phyloP scores from a whole-genome alignment of 2,113 vertebrate genomes.

The Trogon surrucura region DNA sequence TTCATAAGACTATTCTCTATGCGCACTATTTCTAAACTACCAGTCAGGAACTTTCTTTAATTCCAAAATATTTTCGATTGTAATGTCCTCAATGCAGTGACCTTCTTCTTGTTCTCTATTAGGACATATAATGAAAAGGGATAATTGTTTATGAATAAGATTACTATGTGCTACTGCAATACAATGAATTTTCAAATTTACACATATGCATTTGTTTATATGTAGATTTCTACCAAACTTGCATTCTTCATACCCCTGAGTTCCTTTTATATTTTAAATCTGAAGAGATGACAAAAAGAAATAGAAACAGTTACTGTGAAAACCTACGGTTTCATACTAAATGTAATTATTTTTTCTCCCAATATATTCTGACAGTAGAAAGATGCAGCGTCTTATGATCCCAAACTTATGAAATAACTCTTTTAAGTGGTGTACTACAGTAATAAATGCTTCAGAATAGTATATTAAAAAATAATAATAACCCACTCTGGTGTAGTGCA shows the following conservation, averaged over 20 bases:
- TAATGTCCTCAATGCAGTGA: neutral
- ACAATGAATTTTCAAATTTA: neutral
- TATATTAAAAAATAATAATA: neutral
- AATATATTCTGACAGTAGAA: neutral
- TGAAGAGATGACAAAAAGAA: neutral
- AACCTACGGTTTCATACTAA: neutral
- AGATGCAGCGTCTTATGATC: neutral
- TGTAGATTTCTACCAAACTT: neutral
- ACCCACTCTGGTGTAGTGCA: neutral
- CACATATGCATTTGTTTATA: neutral
- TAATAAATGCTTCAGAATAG: neutral
- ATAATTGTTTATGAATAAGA: neutral
- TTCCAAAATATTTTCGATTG: neutral
- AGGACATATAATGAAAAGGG: neutral
- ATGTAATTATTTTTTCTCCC: neutral
- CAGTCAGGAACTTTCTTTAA: neutral
- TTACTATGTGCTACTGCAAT: neutral
- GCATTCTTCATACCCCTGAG: neutral
- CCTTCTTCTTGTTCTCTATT: neutral
- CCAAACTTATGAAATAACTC: neutral
- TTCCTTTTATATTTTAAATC: neutral
- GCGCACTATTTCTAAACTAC: neutral
- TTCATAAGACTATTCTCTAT: neutral
- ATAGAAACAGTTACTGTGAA: neutral
- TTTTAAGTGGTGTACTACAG: neutral